Evolutionary conservation across 2,113 vertebrate genomes (phyloP), one percentile per base, ranked within the genome.

Genomic region (Pavo muticus): DNA sequence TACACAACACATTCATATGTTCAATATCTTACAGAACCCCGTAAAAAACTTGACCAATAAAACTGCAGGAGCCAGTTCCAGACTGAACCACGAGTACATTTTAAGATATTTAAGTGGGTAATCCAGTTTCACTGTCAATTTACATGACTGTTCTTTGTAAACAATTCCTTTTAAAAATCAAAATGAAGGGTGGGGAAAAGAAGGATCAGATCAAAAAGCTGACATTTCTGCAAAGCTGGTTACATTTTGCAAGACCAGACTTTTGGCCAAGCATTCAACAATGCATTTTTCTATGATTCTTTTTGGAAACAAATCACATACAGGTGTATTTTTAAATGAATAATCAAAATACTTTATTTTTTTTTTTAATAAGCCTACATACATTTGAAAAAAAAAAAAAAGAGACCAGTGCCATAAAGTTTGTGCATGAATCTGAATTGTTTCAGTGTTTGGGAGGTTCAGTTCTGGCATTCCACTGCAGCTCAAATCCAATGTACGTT

Each of bases 1-100:
- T 98, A 98, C 97, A 98, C 95, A 94, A 94, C 97, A 97, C 97
- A 97, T 96, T 98, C 91, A 85, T 95, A 95, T 97, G 93, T 98
- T 97, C 96, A 97, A 93, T 98, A 97, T 96, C 93, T 97, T 97
- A 97, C 96, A 98, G 96, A 94, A 95, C 82, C 95, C 95, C 94
- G 94, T 98, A 98, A 97, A 98, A 97, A 96, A 94, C 45, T 57
- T 82, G 90, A 95, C 96, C 88, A 91, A 84, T 95, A 97, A 96
- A 98, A 97, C 91, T 96, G 93, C 96, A 97, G 95, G 85, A 97
- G 95, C 92, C 93, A 93, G 73, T 88, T 96, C 91, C 63, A 95
- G 73, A 96, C 65, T 88, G 96, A 96, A 85, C 93, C 90, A 94
- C 30, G 47, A 91, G 59, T 54, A 90, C 61, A 84, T 90, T 95